Evolutionary conservation across 1,140 invertebrate genomes (phyloP).

Genomic region (Scaptomyza graminum): DNA sequence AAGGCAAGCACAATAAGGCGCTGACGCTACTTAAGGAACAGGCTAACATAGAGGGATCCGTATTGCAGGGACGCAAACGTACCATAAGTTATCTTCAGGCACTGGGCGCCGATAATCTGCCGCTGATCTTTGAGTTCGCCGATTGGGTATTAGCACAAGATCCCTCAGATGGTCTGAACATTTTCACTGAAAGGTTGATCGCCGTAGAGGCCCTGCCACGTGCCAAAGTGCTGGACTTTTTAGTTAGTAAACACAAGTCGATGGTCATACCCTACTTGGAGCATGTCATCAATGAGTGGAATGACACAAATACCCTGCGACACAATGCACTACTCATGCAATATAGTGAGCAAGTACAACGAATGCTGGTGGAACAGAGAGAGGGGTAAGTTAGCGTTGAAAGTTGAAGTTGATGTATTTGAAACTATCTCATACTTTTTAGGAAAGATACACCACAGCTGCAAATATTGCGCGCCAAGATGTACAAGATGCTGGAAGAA

Average conservation of each 20-base stretch:
- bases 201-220: constrained; percentile 95
- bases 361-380: constrained; percentile 35
- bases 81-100: constrained; percentile 97
- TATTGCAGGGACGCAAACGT: constrained; percentile 90
- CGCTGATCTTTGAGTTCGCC: constrained; percentile 97
- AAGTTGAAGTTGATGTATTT: not conserved
- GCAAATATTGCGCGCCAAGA: constrained; percentile 85
- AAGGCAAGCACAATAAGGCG: constrained; percentile 95
- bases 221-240: constrained; percentile 94
- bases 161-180: constrained; percentile 95
- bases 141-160: constrained; percentile 94
- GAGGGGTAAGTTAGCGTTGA: constrained; percentile 36
- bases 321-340: constrained; percentile 96
- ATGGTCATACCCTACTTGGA: constrained; percentile 97
- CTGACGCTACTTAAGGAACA: constrained; percentile 94
- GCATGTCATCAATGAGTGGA: constrained; percentile 95
- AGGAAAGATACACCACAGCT: constrained; percentile 48
- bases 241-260: constrained; percentile 91
- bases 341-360: constrained; percentile 89
- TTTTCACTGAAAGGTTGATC: constrained; percentile 96
- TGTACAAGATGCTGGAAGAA: constrained; percentile 93
- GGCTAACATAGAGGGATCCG: constrained; percentile 88
- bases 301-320: constrained; percentile 93
- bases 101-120: constrained; percentile 92
- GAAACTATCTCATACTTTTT: not conserved